Evolutionary conservation across 2,888 invertebrate genomes (phyloP).

Genomic region (Doris montereyensis): DNA sequence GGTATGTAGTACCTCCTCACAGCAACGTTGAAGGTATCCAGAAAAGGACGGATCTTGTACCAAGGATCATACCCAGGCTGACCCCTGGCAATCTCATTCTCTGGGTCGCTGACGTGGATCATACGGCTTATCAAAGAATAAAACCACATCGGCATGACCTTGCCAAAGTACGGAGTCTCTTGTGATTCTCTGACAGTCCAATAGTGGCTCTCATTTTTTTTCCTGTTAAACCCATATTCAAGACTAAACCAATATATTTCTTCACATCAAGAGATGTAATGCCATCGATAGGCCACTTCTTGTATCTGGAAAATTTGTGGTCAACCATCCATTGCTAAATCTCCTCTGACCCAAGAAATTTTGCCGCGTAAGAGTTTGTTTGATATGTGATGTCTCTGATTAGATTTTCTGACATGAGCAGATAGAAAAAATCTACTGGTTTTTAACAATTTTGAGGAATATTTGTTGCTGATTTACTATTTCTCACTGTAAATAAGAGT

Average conservation of each 20-base stretch:
- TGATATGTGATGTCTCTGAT: not conserved
- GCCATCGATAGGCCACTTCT: not conserved
- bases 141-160: not conserved
- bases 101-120: constrained; percentile 9
- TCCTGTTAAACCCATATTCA: constrained; percentile 22
- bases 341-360: not conserved
- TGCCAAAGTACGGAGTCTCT: constrained; percentile 1
- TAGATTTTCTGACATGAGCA: not conserved
- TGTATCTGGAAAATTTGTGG: constrained; percentile 5
- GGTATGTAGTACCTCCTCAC: constrained; percentile 30
- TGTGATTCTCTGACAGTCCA: not conserved
- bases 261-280: not conserved
- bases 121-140: constrained; percentile 16
- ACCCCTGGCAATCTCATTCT: not conserved
- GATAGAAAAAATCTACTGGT: not conserved
- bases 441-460: not conserved
- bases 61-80: constrained; percentile 36
- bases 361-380: constrained; percentile 7
- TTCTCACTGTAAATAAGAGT: no score
- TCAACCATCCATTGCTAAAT: not conserved
- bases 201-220: not conserved
- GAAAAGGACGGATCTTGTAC: constrained; percentile 26
- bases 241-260: not conserved
- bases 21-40: constrained; percentile 4
- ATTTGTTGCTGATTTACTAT: not conserved